Evolutionary conservation across 2,113 vertebrate genomes (phyloP).

Genomic region (Gasterosteus nipponicus): DNA sequence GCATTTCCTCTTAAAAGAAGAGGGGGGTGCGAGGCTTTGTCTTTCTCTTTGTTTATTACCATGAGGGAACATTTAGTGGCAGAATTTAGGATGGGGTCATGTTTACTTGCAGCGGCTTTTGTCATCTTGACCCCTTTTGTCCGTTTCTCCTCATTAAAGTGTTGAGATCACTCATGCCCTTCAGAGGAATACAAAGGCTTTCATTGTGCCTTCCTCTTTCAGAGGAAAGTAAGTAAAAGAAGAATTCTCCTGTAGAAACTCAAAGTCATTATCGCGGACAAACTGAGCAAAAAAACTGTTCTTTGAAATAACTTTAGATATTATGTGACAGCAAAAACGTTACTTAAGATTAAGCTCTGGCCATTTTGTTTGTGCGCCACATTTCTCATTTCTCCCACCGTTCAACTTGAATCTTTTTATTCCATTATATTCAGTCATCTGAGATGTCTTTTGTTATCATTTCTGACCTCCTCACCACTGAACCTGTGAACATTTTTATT

Average conservation of each 20-base stretch:
- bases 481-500: conserved; percentile 32
- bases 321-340: conserved; percentile 7
- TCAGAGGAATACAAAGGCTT: conserved; percentile 53
- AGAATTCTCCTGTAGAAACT: conserved; percentile 42
- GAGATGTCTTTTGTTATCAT: conserved; percentile 43
- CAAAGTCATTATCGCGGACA: conserved; percentile 39
- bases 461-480: conserved; percentile 34
- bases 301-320: conserved; percentile 37
- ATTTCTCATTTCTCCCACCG: conserved; percentile 36
- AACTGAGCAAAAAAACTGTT: conserved; percentile 33
- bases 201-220: conserved; percentile 52
- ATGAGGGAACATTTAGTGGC: conserved; percentile 53
- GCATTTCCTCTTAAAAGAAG: conserved; percentile 59
- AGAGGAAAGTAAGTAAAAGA: conserved; percentile 1
- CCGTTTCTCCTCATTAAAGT: conserved; percentile 73
- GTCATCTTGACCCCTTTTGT: conserved; percentile 67
- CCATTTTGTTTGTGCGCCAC: conserved; percentile 32
- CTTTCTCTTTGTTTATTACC: conserved; percentile 64
- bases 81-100: conserved; percentile 66
- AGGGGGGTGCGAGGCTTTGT: conserved; percentile 50
- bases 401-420: conserved; percentile 53
- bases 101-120: conserved; percentile 67
- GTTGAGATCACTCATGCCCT: conserved; percentile 59
- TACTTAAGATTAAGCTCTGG: conserved; percentile 28
- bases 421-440: conserved; percentile 52